Evolutionary conservation across 2,797 vertebrate genomes (phyloP).

Genomic region (Artibeus jamaicensis): DNA sequence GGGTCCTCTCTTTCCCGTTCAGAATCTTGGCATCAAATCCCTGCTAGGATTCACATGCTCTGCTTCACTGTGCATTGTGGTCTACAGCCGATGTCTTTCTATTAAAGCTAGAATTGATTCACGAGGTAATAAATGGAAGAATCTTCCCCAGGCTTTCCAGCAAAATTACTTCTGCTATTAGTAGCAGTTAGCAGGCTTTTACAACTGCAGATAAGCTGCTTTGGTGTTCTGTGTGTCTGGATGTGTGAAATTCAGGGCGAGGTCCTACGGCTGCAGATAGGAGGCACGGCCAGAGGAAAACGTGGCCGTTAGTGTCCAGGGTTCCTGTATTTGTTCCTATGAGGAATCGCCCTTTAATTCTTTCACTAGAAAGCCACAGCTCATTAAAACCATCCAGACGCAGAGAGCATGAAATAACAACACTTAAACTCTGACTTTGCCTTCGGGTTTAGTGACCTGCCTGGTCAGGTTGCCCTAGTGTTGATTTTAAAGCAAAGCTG

Average conservation of each 20-base stretch:
- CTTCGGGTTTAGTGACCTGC: slow-evolving; percentile 20
- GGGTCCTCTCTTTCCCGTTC: slow-evolving; percentile 37
- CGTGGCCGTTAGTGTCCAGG: neutral
- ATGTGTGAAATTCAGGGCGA: slow-evolving; percentile 14
- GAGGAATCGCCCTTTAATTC: neutral
- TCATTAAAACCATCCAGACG: slow-evolving; percentile 16
- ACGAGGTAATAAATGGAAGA: slow-evolving; percentile 77
- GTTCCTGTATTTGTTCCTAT: neutral
- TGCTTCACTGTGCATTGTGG: neutral
- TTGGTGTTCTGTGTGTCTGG: neutral
- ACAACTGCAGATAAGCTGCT: slow-evolving; percentile 64
- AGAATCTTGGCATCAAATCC: neutral
- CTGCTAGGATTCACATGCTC: slow-evolving; percentile 23
- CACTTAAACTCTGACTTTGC: slow-evolving; percentile 11
- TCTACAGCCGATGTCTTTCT: slow-evolving; percentile 71
- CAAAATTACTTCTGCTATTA: slow-evolving; percentile 76
- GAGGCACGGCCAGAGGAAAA: neutral
- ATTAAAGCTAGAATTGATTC: slow-evolving; percentile 75
- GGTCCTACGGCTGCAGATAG: neutral
- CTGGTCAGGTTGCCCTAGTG: neutral
- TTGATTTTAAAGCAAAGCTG: slow-evolving; percentile 15
- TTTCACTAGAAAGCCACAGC: slow-evolving; percentile 15
- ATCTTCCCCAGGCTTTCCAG: slow-evolving; percentile 72
- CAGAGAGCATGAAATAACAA: neutral
- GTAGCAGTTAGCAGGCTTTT: slow-evolving; percentile 68